Percentiles rank a stretch among this genome's conserved stretches.
Conservation (phyloP, 2,113 vertebrate genomes). For the Zosterops pallidus region DNA sequence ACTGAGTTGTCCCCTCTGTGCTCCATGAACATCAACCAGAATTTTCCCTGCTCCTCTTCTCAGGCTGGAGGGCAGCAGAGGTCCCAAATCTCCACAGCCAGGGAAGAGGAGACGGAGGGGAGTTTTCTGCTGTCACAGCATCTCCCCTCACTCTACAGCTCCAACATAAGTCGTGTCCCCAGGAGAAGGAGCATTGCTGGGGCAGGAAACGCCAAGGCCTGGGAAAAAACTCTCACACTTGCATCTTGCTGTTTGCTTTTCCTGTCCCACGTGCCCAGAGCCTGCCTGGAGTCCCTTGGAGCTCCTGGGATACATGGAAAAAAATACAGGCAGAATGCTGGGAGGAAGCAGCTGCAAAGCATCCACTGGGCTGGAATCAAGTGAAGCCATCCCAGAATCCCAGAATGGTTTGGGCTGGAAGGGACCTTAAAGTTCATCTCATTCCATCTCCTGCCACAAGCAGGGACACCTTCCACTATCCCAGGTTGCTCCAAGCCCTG, state of each 20-base stretch:
- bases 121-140: background rate
- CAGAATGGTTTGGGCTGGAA: background rate
- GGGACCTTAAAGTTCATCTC: background rate
- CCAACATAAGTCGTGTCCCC: fast-evolving
- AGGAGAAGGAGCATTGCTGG: background rate
- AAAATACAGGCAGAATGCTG: background rate
- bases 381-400: background rate
- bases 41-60: background rate
- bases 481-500: fast-evolving
- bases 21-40: background rate
- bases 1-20: background rate
- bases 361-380: background rate
- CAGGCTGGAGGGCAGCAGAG: background rate
- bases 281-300: background rate
- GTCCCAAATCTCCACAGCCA: background rate
- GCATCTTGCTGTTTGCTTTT: conserved; percentile 35
- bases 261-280: conserved; percentile 35
- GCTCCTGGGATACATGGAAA: background rate
- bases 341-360: background rate
- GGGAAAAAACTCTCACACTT: conserved; percentile 38
- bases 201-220: conserved; percentile 20
- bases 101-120: background rate
- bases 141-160: background rate
- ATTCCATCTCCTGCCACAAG: background rate
- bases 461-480: background rate